Conservation (phyloP, 2,888 invertebrate genomes). For the Pollenia labialis region DNA sequence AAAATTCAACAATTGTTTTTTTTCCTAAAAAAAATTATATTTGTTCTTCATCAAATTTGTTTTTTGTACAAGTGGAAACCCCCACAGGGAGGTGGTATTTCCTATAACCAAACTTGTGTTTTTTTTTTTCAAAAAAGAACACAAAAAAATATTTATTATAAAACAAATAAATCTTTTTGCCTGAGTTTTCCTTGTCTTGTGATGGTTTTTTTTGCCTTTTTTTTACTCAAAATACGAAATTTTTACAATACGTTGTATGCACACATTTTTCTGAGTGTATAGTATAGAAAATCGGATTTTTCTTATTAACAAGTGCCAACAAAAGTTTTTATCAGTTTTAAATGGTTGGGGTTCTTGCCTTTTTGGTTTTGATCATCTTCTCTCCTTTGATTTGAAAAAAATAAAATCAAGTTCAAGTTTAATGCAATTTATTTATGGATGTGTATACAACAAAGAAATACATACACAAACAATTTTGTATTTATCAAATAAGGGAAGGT, state of each 20-base stretch:
- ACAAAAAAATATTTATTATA: slow-evolving; percentile 22
- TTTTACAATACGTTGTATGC: not conserved
- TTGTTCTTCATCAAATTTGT: no score
- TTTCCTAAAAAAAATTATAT: no score
- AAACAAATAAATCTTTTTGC: slow-evolving; percentile 19
- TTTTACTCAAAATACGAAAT: not conserved
- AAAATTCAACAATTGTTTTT: slow-evolving; percentile 49
- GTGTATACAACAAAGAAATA: slow-evolving; percentile 13
- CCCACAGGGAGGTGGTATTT: not conserved
- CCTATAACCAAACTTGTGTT: slow-evolving; percentile 25
- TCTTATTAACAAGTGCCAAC: slow-evolving; percentile 66
- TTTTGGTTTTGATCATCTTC: slow-evolving; percentile 15
- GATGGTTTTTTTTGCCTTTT: slow-evolving; percentile 4
- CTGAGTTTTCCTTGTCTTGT: not conserved
- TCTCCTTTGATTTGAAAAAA: slow-evolving; percentile 45
- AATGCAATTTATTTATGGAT: slow-evolving; percentile 33
- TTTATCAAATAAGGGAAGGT: slow-evolving; percentile 30
- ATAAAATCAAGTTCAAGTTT: slow-evolving; percentile 72
- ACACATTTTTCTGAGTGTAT: slow-evolving; percentile 57
- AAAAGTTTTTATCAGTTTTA: slow-evolving; percentile 32
- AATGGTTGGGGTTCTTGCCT: slow-evolving; percentile 2
- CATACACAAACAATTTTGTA: not conserved
- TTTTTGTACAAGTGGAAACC: slow-evolving; percentile 17
- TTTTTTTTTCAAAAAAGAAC: slow-evolving; percentile 10
- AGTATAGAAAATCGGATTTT: slow-evolving; percentile 40